Evolutionary conservation across 2,113 vertebrate genomes (phyloP), one percentile per base, ranked within the genome.

Genomic region (Mola mola): DNA sequence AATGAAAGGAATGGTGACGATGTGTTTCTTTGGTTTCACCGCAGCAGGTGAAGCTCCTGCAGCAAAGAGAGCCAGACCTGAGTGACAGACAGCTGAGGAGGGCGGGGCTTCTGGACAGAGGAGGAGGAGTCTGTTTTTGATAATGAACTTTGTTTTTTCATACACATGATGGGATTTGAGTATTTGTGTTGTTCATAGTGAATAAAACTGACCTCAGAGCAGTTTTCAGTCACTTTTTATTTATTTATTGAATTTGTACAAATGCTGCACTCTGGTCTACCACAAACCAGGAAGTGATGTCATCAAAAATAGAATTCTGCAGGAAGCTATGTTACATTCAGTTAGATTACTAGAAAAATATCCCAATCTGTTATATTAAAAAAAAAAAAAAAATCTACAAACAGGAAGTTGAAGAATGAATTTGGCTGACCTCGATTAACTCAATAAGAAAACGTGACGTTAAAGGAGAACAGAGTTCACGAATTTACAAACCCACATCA

Each of bases 11-110:
- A n/a, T n/a, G 10, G n/a, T n/a, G 1, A 15, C 6, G 6, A 1
- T 17, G 16, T 47, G 15, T 22, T 1, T 53, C 8, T 37, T 34
- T 22, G 9, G 47, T 24, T 55, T 37, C n/a, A n/a, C n/a, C n/a
- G n/a, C 12, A 4, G 9, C 81, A 88, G 86, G 79, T 60, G 81
- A 81, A 1, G 20, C 66, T 58, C 84, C 86, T 8, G 41, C 84
- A 31, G 79, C 86, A 22, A 88, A 88, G 70, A 74, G 22, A 37
- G 36, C 34, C 28, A 83, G 58, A 62, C 10, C 34, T 41, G 0
- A 15, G 11, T 48, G 56, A 62, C 1, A 28, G 56, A 51, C 51
- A 51, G 42, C 62, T 12, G 53, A 63, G 20, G n/a, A 1, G 63
- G 62, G 63, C 2, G 41, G 65, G 19, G 26, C 36, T 25, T 20